Base-by-base conservation (phyloP, 2,888 invertebrate genomes). In the Nipponacmea schrenckii region DNA sequence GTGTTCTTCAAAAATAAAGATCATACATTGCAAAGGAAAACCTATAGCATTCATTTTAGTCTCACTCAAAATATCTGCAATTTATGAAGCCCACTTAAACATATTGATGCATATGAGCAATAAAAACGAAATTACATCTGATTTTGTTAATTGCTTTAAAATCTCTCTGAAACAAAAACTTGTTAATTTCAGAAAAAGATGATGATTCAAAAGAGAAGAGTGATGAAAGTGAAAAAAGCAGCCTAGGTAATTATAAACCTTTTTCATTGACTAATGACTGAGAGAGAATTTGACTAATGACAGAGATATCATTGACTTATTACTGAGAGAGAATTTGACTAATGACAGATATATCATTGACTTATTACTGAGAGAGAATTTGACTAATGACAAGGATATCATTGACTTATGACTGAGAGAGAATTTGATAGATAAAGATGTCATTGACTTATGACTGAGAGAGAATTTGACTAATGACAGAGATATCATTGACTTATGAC, bases 161-260 rank as follows among this genome's bases (percentile, higher is more conserved):
- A n/a, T n/a, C n/a, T n/a, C n/a, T n/a, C n/a, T n/a, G n/a, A 68
- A 72, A 69, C 72, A 48, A 67, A 69, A 67, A 68, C 27, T 62
- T 70, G 26, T 67, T n/a, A 15, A 64, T 69, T 50, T 67, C 69
- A 62, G 70, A 69, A 56, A 67, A 17, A 45, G 67, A 70, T 63
- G 69, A 50, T 63, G 17, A 24, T 31, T 46, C 69, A 46, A 70
- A 70, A 48, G 45, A 64, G 48, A 62, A 56, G n/a, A 64, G 68
- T 65, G 63, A 26, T 20, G 45, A 45, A 20, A 20, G 69, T 48
- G 64, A 65, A 65, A 44, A 68, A 17, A 24, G 45, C 39, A 50
- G 39, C 20, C 68, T 62, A 50, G 31, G n/a, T 62, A 39, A 17
- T 68, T 14, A 24, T 24, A 44, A 26, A n/a, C 48, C 10, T 46